Conservation (phyloP, 1,140 invertebrate genomes). For the Hermatobates lingyangjiaoensis region DNA sequence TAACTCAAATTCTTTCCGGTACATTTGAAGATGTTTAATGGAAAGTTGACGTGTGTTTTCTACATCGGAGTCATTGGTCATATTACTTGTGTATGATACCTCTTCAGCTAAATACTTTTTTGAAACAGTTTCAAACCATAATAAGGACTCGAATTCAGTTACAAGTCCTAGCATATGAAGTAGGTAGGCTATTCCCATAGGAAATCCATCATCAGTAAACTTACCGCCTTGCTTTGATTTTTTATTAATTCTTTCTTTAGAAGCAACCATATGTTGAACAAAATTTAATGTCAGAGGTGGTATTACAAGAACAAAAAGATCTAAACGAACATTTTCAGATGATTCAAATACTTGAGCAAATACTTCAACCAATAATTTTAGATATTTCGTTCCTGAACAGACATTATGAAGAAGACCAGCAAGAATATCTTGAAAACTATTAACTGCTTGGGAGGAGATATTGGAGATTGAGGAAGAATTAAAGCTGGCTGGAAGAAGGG, state of each 20-base stretch:
- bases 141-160: conserved; percentile 74
- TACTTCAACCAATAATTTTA: conserved; percentile 80
- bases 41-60: conserved; percentile 86
- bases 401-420: conserved; percentile 66
- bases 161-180: conserved; percentile 42
- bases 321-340: conserved; percentile 71
- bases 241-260: conserved; percentile 77
- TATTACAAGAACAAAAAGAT: conserved; percentile 85
- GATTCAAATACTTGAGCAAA: conserved; percentile 78
- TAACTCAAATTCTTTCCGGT: conserved; percentile 32
- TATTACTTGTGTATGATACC: conserved; percentile 31
- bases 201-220: conserved; percentile 96
- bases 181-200: conserved; percentile 71
- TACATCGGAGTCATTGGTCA: conserved; percentile 59
- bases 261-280: conserved; percentile 77
- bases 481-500: conserved; percentile 45
- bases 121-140: conserved; percentile 85
- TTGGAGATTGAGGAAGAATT: conserved; percentile 24
- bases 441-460: conserved; percentile 31
- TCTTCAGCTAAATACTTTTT: conserved; percentile 47
- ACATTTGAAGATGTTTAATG: conserved; percentile 59
- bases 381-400: conserved; percentile 85
- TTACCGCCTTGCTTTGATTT: conserved; percentile 67
- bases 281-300: conserved; percentile 89
- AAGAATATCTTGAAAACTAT: conserved; percentile 57